Base-by-base conservation (phyloP, 2,113 vertebrate species). In the Myiopsitta monachus region DNA sequence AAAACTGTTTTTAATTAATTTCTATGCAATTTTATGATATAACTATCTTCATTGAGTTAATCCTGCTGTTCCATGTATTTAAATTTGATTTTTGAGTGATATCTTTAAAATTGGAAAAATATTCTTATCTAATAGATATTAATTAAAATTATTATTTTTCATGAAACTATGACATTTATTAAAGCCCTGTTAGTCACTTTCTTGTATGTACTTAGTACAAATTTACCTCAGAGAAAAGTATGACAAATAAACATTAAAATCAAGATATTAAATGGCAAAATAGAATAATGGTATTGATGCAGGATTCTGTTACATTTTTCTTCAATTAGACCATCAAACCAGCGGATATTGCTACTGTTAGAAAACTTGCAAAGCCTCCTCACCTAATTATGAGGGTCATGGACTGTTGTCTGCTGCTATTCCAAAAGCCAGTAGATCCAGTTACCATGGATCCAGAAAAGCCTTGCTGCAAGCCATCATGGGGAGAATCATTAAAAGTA, bases 301-400 rank as follows among this genome's bases (percentile, higher is more conserved):
- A 82, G 57, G 18, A 79, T 88, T 89, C 39, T 59, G 24, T 72
- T 88, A 44, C 10, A 17, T 39, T 41, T 73, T 83, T 64, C 85
- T 87, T 87, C 70, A 89, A 89, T 47, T 12, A 98, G 98, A 98
- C 98, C 51, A 98, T 98, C 96, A 98, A 96, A 88, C 98, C 98
- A 87, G 98, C 96, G 23, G 98, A 98, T 91, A 98, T 98, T 0
- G 96, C 98, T 89, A 98, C 98, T 26, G 98, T 98, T 61, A 96
- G 97, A 87, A 98, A 98, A 87, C 98, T 98, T 57, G 98, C 98
- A 51, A 98, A 98, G 80, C 98, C 98, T 23, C 98, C 98, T 8
- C 98, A 98, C 79, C 96, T 98, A 44, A 98, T 98, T 61, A 98
- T 98, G 98, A 98, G 98, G 74, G 92, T 98, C 79, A 98, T 98